Base-by-base conservation (phyloP, 1,140 invertebrate genomes). In the Luehdorfia chinensis region DNA sequence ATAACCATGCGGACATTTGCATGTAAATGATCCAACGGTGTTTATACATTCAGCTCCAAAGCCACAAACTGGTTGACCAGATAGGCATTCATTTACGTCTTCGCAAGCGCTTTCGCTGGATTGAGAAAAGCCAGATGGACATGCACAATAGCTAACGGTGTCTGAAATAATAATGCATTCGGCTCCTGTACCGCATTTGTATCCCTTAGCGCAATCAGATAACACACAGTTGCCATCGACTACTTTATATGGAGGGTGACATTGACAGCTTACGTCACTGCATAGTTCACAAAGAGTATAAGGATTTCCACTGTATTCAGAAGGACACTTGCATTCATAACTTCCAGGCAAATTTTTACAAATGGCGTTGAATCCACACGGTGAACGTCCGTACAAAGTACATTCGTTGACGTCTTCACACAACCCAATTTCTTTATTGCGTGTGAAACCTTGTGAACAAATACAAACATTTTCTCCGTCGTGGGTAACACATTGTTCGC, bases 271-370 rank as follows among this genome's bases (percentile, higher is more conserved):
- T 2, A 94, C 90, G 23, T 91, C 94, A 70, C 91, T 93, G 67
- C 95, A 96, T 83, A 94, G 91, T 91, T 96, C 92, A 77, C 95
- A 97, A 50, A 93, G 87, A 8, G 91, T 89, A 69, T 95, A 96
- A 4, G 95, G 95, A 86, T 96, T 96, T n/a, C 95, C 95, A 64
- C 94, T 94, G 66, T 94, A 96, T 4, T 94, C 94, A 19, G 91
- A 85, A 0, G 95, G 94, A 70, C 96, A 98, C 62, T 95, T 94
- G 66, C 96, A 97, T 81, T 96, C 95, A 70, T 97, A 98, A 67
- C 95, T 96, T n/a, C 96, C 96, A 0, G 95, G 95, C 27, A 97
- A 80, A 84, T 98, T 98, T 83, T 96, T 96, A 71, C 96, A 97
- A 30, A 96, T 90, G 1, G 95, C 95, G 76, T 96, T 95, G 2